These are phyloP conservation scores for Euura lappo DNA, from an alignment of 1,140 invertebrate species.

Conservation along the genomic window DNA sequence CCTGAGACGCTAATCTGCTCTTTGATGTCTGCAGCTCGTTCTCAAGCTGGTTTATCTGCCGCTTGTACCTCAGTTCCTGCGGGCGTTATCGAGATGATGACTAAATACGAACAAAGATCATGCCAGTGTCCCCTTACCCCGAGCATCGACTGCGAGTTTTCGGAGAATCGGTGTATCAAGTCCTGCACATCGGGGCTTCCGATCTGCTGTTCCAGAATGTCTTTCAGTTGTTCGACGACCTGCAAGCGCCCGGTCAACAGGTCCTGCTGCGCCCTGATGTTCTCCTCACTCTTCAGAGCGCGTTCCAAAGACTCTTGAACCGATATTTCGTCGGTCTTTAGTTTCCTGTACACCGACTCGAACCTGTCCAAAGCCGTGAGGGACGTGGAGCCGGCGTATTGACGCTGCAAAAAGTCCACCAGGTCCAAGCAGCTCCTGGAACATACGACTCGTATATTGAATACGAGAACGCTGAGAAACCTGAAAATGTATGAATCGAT, in stretches of 20 bases:
- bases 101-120: no score
- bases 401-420: slow-evolving; percentile 45
- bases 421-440: slow-evolving; percentile 39
- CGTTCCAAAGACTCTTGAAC: slow-evolving; percentile 44
- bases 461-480: no score
- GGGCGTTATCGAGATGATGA: no score
- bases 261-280: slow-evolving; percentile 39
- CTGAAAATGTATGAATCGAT: slow-evolving; percentile 6
- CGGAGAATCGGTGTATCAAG: slow-evolving; percentile 44
- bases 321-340: slow-evolving; percentile 37
- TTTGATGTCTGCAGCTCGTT: slow-evolving; percentile 38
- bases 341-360: slow-evolving; percentile 30
- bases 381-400: slow-evolving; percentile 47
- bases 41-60: slow-evolving; percentile 42
- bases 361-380: slow-evolving; percentile 43
- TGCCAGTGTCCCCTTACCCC: slow-evolving; percentile 30
- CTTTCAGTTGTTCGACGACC: slow-evolving; percentile 49
- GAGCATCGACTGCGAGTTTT: slow-evolving; percentile 40
- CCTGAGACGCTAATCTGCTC: slow-evolving; percentile 36
- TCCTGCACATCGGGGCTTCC: slow-evolving; percentile 39
- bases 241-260: slow-evolving; percentile 38
- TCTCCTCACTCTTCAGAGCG: slow-evolving; percentile 34
- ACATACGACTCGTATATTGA: slow-evolving; percentile 2
- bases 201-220: slow-evolving; percentile 50
- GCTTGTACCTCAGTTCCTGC: slow-evolving; percentile 45